A percentile compares a stretch with the other conserved stretches of the same genome.
Conservation (phyloP, 2,888 invertebrate genomes). For the Schizaphis graminum region DNA sequence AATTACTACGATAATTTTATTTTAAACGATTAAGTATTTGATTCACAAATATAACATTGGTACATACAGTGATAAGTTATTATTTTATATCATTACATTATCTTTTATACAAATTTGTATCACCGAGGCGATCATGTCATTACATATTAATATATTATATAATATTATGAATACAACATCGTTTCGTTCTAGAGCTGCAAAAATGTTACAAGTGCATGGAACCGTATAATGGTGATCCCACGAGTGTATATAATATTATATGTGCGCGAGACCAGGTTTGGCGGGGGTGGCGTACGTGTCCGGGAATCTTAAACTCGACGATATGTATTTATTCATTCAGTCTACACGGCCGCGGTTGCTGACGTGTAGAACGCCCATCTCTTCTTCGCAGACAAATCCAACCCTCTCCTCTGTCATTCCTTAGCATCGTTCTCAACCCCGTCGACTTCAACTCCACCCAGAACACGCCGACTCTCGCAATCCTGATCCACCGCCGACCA, state of each 20-base stretch:
- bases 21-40: neutral
- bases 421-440: neutral
- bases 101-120: neutral
- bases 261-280: neutral
- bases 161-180: neutral
- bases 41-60: too few relatives aligned
- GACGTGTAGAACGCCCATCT: neutral
- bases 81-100: neutral
- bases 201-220: neutral
- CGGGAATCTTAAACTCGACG: constrained; percentile 33
- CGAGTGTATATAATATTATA: neutral
- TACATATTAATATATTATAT: neutral
- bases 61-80: neutral
- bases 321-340: constrained; percentile 42
- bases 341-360: constrained; percentile 24
- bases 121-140: neutral
- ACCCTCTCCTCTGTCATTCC: neutral
- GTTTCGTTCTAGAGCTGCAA: neutral
- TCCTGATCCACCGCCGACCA: neutral
- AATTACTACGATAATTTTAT: neutral
- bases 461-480: neutral
- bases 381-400: neutral
- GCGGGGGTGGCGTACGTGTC: constrained; percentile 13
- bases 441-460: neutral
- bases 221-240: neutral